Conservation (phyloP, 2,113 vertebrate species). For the Dromaius novaehollandiae region DNA sequence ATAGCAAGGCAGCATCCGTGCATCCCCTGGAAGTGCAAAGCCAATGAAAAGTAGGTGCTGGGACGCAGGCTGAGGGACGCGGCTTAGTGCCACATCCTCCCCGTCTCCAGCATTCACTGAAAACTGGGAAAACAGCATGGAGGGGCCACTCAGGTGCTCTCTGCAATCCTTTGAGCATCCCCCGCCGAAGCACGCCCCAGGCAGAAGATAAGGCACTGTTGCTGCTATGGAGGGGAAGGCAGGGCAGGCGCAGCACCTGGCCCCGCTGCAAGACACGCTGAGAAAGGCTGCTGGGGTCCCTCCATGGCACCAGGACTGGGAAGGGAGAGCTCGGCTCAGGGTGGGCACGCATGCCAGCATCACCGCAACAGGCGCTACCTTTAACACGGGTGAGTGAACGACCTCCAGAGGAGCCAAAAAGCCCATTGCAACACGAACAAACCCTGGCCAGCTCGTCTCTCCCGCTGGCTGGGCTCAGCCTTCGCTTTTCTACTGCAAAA, state of each 20-base stretch:
- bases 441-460: too few relatives aligned
- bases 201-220: too few relatives aligned
- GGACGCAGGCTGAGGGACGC: background rate
- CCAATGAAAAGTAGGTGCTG: background rate
- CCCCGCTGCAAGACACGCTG: too few relatives aligned
- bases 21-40: too few relatives aligned
- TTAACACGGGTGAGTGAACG: background rate
- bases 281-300: background rate
- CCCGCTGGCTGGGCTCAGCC: too few relatives aligned
- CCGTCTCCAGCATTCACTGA: background rate
- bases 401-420: too few relatives aligned
- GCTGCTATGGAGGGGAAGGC: too few relatives aligned
- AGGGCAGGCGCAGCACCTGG: too few relatives aligned
- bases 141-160: background rate
- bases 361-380: rapidly evolving
- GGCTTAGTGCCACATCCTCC: background rate
- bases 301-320: rapidly evolving
- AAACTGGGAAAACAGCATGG: background rate
- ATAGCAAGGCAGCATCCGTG: background rate
- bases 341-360: background rate
- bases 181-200: too few relatives aligned
- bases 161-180: too few relatives aligned
- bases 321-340: background rate
- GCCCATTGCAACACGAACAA: too few relatives aligned
- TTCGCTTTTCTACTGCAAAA: too few relatives aligned